Base-by-base conservation (phyloP, 2,797 vertebrate genomes). In the Sciaenops ocellatus region DNA sequence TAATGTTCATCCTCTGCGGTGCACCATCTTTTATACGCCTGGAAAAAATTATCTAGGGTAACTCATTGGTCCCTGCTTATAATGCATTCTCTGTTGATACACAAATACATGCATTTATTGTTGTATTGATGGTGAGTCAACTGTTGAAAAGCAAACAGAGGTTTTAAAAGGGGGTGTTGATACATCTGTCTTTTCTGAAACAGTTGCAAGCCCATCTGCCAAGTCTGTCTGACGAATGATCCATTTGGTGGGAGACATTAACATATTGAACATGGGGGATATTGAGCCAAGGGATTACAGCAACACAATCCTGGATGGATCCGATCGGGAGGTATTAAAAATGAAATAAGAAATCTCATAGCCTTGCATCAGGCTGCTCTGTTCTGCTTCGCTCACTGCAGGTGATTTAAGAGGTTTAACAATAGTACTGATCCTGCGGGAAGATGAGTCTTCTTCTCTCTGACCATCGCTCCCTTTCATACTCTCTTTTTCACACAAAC, bases 281-380 rank as follows among this genome's bases (percentile, higher is more conserved):
- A 93, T 94, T 68, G 88, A 89, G 85, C 85, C 69, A 76, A 60
- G 84, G 93, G 94, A 95, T 95, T 93, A 94, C 77, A 68, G 80
- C 84, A 87, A 83, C 81, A 83, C 78, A 83, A 91, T 91, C 82
- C 89, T 81, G 78, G 69, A 87, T 80, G 87, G 85, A 92, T 90
- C 88, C 70, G 71, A 93, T 92, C 78, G 68, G 61, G 60, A 72
- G 84, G 91, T 87, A 89, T 94, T 92, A 90, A 90, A 93, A 90
- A 91, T 87, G 50, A 91, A 92, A 89, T 82, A 90, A 90, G 89
- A 87, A 91, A 90, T 92, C 83, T 83, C 6, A 41, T 67, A 76
- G 83, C 70, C 69, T 86, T 76, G 59, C 63, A 73, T 79, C 72
- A 62, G 70, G 83, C 88, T 76, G 78, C 65, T 89, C 63, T 79